Conservation (phyloP, 2,888 invertebrate genomes). For the Ariolimax columbianus region DNA sequence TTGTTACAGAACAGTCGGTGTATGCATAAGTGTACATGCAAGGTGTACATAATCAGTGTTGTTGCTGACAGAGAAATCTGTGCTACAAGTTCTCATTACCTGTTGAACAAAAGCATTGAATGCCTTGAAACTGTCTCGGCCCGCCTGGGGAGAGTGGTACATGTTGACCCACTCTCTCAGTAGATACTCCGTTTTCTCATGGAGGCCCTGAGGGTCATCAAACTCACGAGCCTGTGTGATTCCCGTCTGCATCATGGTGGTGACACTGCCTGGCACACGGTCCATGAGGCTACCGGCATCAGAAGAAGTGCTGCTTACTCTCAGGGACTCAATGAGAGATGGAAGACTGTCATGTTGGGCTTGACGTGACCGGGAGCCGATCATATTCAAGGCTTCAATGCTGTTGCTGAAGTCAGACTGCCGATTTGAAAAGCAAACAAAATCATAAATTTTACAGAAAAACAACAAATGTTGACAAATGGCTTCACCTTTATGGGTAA, state of each 20-base stretch:
- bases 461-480: too few species aligned
- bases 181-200: constrained; percentile 95
- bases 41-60: too few species aligned
- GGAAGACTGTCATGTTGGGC: constrained; percentile 80
- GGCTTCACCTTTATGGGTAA: too few species aligned
- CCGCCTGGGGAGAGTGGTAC: constrained; percentile 85
- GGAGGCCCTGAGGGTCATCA: constrained; percentile 94
- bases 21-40: too few species aligned
- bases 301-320: constrained; percentile 25
- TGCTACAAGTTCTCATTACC: constrained; percentile 66
- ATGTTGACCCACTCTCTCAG: constrained; percentile 97
- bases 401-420: constrained; percentile 90
- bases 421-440: too few species aligned
- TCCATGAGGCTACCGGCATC: constrained; percentile 81
- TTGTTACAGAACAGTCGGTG: too few species aligned
- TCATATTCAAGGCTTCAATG: constrained; percentile 89
- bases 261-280: constrained; percentile 81
- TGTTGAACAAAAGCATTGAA: constrained; percentile 95
- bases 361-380: constrained; percentile 86
- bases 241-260: constrained; percentile 92
- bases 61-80: not conserved
- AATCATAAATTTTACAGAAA: too few species aligned
- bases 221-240: constrained; percentile 91
- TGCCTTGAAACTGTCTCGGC: constrained; percentile 84
- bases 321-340: constrained; percentile 44